Percentiles rank a stretch among this genome's conserved stretches.
phyloP scores from a whole-genome alignment of 2,113 vertebrate species.

The Eptatretus burgeri region DNA sequence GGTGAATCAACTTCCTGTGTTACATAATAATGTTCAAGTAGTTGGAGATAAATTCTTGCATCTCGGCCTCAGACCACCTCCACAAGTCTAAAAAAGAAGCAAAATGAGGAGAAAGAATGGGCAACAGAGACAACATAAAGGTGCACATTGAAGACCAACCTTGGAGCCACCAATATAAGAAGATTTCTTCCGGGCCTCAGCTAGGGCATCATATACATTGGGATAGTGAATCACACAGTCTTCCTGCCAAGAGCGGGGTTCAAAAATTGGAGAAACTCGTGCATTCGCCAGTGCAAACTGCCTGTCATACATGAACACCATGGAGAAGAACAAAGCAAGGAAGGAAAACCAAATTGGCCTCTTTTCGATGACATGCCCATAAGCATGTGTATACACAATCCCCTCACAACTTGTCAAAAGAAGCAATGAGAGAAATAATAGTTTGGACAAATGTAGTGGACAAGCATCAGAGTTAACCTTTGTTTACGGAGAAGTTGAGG shows the following conservation, averaged over 20 bases:
- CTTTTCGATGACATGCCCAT: slow-evolving; percentile 2
- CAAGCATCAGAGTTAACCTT: slow-evolving; percentile 24
- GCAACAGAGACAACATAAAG: slow-evolving; percentile 7
- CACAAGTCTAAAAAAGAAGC: slow-evolving; percentile 5
- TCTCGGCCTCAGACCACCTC: not conserved
- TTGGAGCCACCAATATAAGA: slow-evolving; percentile 76
- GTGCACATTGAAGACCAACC: slow-evolving; percentile 21
- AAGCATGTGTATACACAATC: slow-evolving; percentile 1
- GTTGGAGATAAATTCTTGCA: not conserved
- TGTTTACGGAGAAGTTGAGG: slow-evolving; percentile 52
- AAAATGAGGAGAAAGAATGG: slow-evolving; percentile 8
- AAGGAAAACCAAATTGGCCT: slow-evolving; percentile 1
- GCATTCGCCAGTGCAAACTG: slow-evolving; percentile 55
- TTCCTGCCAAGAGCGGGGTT: slow-evolving; percentile 32
- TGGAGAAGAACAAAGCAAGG: not conserved
- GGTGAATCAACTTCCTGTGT: slow-evolving; percentile 4
- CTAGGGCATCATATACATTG: slow-evolving; percentile 57
- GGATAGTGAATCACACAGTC: slow-evolving; percentile 44
- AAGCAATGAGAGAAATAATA: slow-evolving; percentile 7
- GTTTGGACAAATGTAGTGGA: not conserved
- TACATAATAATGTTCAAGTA: not conserved
- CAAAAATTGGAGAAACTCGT: slow-evolving; percentile 23
- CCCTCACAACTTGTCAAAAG: slow-evolving; percentile 13
- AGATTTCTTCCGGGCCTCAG: slow-evolving; percentile 50
- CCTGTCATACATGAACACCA: slow-evolving; percentile 18